Percentiles rank a stretch among this genome's conserved stretches.
Conservation (phyloP, 2,888 invertebrate species). For the Thysanoteuthis rhombus region DNA sequence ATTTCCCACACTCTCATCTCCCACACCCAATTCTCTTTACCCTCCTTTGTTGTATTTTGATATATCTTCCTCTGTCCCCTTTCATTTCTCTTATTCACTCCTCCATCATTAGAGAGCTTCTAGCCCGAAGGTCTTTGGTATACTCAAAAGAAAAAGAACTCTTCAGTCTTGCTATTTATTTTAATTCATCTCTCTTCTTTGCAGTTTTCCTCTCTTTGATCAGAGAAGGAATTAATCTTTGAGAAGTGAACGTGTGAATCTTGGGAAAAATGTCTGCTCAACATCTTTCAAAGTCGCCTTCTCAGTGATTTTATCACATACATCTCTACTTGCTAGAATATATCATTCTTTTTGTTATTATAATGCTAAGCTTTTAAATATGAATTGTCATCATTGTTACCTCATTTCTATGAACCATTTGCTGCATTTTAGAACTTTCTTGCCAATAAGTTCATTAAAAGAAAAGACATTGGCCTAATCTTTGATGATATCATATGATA, state of each 20-base stretch:
- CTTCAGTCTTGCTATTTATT: not conserved
- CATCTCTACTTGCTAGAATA: not conserved
- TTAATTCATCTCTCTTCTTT: not conserved
- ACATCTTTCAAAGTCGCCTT: not conserved
- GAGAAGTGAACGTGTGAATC: not conserved
- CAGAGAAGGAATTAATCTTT: not conserved
- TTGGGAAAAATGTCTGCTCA: not conserved
- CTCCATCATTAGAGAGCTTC: not conserved
- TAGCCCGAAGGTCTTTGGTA: not conserved
- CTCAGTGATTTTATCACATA: not conserved
- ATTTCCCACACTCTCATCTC: not conserved
- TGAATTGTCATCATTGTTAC: not conserved
- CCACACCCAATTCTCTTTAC: not conserved
- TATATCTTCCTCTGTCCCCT: not conserved
- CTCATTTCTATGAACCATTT: not conserved
- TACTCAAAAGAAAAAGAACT: not conserved
- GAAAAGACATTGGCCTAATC: not conserved
- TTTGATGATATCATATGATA: not conserved
- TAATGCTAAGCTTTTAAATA: slow-evolving; percentile 12
- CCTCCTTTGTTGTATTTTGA: not conserved
- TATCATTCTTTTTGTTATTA: not conserved
- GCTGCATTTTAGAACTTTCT: not conserved
- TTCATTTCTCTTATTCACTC: no score
- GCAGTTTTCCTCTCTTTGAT: not conserved
- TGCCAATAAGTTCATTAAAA: not conserved